Base-by-base conservation (phyloP, 2,888 invertebrate genomes). In the Andrena bucephala region DNA sequence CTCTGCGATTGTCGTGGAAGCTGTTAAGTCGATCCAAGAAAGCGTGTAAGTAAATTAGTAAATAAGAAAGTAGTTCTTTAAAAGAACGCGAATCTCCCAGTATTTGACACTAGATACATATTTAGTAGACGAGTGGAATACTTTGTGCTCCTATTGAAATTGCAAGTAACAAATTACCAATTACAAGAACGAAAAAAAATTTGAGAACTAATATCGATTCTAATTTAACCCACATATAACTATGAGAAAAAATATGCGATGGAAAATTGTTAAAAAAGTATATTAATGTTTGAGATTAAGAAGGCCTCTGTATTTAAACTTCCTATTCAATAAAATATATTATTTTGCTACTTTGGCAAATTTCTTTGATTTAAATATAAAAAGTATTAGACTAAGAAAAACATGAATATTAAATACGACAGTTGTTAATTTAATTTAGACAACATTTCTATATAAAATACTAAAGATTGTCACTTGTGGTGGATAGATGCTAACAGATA, bases 11-110 rank as follows among this genome's bases (percentile, higher is more conserved):
- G 2, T 60, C 10, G 13, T 36, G 8, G 27, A 73, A 20, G 59
- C 3, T 4, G n/a, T 20, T 8, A 73, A 31, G 68, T 52, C 42
- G 0, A 16, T 42, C 0, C n/a, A 69, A 29, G 20, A 59, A 2
- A 54, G 54, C 8, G 13, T 10, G 66, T 78, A 33, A 81, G 60
- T 70, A 69, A 29, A 63, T 20, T 16, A 65, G 13, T 24, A 13
- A 65, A 36, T 24, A 6, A 24, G 42, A 42, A 42, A 42, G 42
- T 16, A 42, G 42, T 42, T 42, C 16, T 42, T 16, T 42, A 16
- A 42, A 42, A 16, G 42, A 16, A 4, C 42, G 16, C 42, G 13
- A 42, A 42, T 42, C 13, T 42, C 16, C 42, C 42, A 42, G 16
- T 5, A 42, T 42, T 42, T 42, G 1, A 16, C 42, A 42, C 16